Evolutionary conservation across 2,797 vertebrate genomes (phyloP).

Genomic region (Pristis pectinata): DNA sequence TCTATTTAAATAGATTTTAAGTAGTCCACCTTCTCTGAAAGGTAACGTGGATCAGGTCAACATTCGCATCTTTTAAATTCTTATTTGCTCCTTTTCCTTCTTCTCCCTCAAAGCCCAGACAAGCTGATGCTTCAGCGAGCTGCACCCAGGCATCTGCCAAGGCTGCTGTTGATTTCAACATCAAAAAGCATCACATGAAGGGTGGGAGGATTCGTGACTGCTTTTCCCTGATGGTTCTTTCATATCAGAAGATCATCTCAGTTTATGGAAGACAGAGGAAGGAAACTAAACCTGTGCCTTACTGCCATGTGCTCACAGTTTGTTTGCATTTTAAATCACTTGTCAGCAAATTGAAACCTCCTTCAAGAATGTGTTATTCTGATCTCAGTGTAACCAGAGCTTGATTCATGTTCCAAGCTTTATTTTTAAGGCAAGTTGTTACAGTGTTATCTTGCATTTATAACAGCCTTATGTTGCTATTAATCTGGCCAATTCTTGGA

Average conservation of each 20-base stretch:
- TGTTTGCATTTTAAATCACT: constrained; percentile 5
- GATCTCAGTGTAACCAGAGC: constrained; percentile 15
- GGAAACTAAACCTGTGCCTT: not conserved
- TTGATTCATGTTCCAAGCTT: not conserved
- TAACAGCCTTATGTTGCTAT: not conserved
- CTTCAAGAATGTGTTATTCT: constrained; percentile 5
- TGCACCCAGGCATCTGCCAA: not conserved
- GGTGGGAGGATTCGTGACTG: not conserved
- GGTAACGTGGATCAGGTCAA: not conserved
- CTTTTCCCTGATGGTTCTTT: not conserved
- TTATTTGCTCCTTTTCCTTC: no score
- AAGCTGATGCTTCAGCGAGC: not conserved
- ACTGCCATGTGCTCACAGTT: not conserved
- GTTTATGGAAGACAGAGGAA: not conserved
- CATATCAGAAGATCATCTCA: not conserved
- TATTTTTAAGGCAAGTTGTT: constrained; percentile 4
- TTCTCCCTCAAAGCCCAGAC: not conserved
- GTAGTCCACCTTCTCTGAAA: not conserved
- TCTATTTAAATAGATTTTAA: not conserved
- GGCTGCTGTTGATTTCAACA: not conserved
- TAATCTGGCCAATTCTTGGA: not conserved
- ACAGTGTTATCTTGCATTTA: not conserved
- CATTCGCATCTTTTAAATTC: not conserved
- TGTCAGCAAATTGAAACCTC: constrained; percentile 23
- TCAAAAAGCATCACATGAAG: not conserved